These are phyloP conservation scores for Brachyistius frenatus DNA, from an alignment of 2,113 vertebrate genomes.

Conservation along the genomic window DNA sequence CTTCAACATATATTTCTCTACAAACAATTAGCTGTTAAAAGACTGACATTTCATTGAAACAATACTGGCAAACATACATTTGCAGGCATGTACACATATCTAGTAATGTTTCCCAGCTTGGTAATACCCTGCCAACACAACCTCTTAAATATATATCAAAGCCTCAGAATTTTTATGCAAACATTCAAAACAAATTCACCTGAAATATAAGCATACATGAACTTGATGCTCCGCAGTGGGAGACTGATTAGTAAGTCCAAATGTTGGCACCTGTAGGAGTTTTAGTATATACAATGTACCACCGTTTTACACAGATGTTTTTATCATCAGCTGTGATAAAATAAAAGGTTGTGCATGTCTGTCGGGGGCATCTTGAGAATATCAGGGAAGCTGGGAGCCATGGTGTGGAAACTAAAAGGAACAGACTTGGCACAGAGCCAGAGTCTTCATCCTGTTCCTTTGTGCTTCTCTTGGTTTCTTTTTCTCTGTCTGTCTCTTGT, in stretches of 20 bases:
- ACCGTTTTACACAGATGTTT: conserved; percentile 36
- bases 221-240: conserved; percentile 1
- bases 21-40: conserved; percentile 11
- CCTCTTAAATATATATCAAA: conserved; percentile 11
- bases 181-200: conserved; percentile 24
- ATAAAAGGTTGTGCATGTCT: conserved; percentile 28
- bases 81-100: neutral
- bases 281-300: neutral
- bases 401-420: conserved; percentile 42
- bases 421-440: conserved; percentile 34
- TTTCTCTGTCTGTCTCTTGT: conserved; percentile 33
- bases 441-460: conserved; percentile 30
- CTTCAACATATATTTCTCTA: neutral
- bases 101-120: conserved; percentile 18
- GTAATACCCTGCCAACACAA: conserved; percentile 4
- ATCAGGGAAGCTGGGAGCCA: conserved; percentile 42
- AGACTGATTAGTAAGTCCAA: conserved; percentile 24
- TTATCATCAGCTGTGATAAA: conserved; percentile 32
- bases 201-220: conserved; percentile 7
- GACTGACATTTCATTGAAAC: conserved; percentile 32
- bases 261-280: conserved; percentile 4
- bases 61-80: neutral
- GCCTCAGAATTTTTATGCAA: conserved; percentile 32
- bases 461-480: conserved; percentile 19
- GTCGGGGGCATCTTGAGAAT: conserved; percentile 44